phyloP scores from a whole-genome alignment of 2,113 vertebrate genomes.

The Pungitius pungitius region DNA sequence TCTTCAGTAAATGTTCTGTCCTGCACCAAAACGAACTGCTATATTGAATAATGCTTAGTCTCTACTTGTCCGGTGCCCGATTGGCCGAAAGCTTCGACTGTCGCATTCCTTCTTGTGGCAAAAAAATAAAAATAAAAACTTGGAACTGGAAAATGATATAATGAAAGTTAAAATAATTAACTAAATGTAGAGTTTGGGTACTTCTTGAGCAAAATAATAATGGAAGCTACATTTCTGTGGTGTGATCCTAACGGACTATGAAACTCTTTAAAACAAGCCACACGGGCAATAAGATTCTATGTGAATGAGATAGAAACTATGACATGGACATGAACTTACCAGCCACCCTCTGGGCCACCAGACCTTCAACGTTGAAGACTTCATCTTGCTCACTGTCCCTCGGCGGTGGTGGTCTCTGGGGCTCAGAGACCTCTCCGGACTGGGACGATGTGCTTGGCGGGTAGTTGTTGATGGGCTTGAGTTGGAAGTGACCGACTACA shows the following conservation, averaged over 20 bases:
- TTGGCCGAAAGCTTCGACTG: not conserved
- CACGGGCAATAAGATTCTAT: not conserved
- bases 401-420: conserved; percentile 76
- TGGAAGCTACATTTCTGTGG: not conserved
- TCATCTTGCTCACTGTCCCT: conserved; percentile 83
- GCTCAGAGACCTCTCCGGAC: conserved; percentile 60
- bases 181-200: not conserved
- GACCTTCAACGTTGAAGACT: conserved; percentile 89
- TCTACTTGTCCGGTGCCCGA: not conserved
- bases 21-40: not conserved
- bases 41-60: not conserved
- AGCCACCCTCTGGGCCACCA: conserved; percentile 95
- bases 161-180: not conserved
- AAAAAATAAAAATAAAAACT: not conserved
- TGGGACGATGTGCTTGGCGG: conserved; percentile 66
- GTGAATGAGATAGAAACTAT: not conserved
- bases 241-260: not conserved
- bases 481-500: conserved; percentile 69
- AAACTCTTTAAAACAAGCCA: not conserved
- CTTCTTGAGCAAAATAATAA: not conserved
- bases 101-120: not conserved
- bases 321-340: conserved; percentile 81
- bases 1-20: conserved; percentile 1
- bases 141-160: not conserved
- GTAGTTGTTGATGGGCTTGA: conserved; percentile 73